Conservation (phyloP, 2,797 vertebrate genomes). For the Sarcophilus harrisii region DNA sequence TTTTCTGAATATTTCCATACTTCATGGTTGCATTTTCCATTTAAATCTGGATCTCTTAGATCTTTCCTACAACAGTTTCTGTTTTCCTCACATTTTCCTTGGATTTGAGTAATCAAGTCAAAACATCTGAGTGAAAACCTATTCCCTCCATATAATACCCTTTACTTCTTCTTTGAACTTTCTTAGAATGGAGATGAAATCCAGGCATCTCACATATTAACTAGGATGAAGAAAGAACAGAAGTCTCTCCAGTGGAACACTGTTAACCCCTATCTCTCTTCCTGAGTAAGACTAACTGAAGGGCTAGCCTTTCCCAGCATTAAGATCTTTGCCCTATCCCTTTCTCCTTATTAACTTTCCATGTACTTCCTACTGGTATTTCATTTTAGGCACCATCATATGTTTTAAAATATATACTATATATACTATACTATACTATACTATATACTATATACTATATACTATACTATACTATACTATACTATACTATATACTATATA, state of each 20-base stretch:
- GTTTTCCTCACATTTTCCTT: background rate
- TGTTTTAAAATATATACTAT: background rate
- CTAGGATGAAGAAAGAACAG: background rate
- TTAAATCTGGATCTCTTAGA: background rate
- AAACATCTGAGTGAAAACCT: background rate
- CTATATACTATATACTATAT: no score
- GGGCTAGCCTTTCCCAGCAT: background rate
- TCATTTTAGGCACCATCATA: background rate
- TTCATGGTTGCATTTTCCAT: background rate
- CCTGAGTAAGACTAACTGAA: background rate
- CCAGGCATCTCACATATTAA: background rate
- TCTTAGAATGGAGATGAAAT: background rate
- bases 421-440: no score
- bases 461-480: no score
- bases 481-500: no score
- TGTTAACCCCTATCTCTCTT: background rate
- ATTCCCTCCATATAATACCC: background rate
- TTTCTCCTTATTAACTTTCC: background rate
- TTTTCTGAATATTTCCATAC: background rate
- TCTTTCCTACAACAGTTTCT: background rate
- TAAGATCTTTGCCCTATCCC: background rate
- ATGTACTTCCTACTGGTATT: background rate
- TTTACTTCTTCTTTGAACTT: background rate
- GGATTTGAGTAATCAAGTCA: background rate
- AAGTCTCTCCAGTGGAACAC: background rate